Evolutionary conservation across 1,140 invertebrate genomes (phyloP).

Genomic region (Brachionus asplanchnoidis): DNA sequence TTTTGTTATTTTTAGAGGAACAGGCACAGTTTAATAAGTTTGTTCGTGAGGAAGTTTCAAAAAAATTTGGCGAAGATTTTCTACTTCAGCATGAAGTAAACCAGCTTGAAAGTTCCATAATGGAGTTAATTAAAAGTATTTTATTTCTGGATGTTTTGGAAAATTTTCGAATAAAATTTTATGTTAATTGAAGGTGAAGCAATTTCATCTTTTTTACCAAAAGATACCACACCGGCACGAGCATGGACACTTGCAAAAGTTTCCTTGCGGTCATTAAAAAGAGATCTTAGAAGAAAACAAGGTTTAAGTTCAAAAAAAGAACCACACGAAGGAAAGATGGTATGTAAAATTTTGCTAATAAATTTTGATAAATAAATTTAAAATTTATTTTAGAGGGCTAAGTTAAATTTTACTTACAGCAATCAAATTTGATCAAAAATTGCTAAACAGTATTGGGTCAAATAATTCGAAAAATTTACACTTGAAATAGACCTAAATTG

Average conservation of each 20-base stretch:
- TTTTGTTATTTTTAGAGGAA: slow-evolving; percentile 16
- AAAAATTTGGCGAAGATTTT: slow-evolving; percentile 42
- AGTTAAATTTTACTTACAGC: background rate
- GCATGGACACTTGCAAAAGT: slow-evolving; percentile 39
- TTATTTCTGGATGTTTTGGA: background rate
- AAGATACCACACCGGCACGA: slow-evolving; percentile 38
- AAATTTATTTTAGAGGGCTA: background rate
- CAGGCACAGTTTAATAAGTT: slow-evolving; percentile 38
- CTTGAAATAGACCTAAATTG: background rate
- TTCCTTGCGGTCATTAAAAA: slow-evolving; percentile 16
- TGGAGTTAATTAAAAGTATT: slow-evolving; percentile 34
- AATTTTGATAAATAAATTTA: no score
- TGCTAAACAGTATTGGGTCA: background rate
- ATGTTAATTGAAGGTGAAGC: background rate
- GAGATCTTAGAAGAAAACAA: slow-evolving; percentile 38
- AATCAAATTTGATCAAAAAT: background rate
- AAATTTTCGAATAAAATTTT: background rate
- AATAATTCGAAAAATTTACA: background rate
- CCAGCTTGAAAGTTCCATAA: slow-evolving; percentile 29
- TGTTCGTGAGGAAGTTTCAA: slow-evolving; percentile 39
- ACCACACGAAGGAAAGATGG: slow-evolving; percentile 26
- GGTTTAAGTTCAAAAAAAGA: slow-evolving; percentile 27
- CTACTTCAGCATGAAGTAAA: slow-evolving; percentile 38
- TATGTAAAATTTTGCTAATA: background rate
- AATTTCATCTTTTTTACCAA: slow-evolving; percentile 36